Base-by-base conservation (phyloP, 2,113 vertebrate genomes). In the Alligator sinensis region DNA sequence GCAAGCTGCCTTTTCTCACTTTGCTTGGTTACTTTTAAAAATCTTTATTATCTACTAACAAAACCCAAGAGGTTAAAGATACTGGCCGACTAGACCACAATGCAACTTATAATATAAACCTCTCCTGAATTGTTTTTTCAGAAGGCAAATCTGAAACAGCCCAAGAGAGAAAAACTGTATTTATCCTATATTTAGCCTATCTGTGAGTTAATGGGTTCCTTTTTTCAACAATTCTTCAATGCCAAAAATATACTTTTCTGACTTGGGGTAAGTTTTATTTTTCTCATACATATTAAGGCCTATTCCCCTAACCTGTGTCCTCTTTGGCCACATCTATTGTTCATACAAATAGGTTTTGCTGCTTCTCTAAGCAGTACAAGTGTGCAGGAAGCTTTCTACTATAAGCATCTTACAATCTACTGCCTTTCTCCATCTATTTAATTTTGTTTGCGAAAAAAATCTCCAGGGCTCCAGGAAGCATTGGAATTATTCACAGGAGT, bases 191-290 rank as follows among this genome's bases (percentile, higher is more conserved):
- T 34, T 34, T 34, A 38, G 60, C 47, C 55, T 80, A 47, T 28
- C 0, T 0, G n/a, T 22, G 7, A 79, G 22, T 3, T 22, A 87
- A 74, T 1, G 2, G 87, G 68, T 0, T 0, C 12, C 38, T 30
- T 55, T 82, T 21, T 9, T 17, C 30, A 86, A 38, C 82, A 72
- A 72, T 22, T 12, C 68, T 9, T 72, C 34, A 38, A 22, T 38
- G 70, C 34, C 47, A 47, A 12, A 47, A 24, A 13, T 74, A 12
- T 7, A 47, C 34, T 47, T 58, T 77, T 34, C 7, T 1, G 0
- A 78, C 27, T 34, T 34, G 4, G 38, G 90, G 59, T 11, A 28
- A 59, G 38, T 19, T 21, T 34, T 89, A 88, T 11, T 63, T 59
- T 0, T 3, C 17, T 4, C 15, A 78, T 1, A 1, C 2, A 30